Conservation (phyloP, 2,113 vertebrate genomes). For the Anarhynchus alexandrinus region DNA sequence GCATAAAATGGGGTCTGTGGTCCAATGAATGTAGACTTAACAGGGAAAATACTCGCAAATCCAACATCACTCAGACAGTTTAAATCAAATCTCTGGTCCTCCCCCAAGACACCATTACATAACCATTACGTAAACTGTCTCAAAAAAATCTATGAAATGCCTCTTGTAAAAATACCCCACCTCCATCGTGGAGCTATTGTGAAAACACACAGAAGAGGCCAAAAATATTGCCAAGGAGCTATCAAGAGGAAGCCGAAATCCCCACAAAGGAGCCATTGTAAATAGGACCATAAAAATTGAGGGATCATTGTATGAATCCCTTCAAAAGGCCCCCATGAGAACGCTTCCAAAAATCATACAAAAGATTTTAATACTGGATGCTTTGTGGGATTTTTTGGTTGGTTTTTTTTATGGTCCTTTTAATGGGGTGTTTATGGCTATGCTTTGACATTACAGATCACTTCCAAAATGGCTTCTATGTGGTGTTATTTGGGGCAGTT, state of each 20-base stretch:
- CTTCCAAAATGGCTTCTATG: slow-evolving; percentile 18
- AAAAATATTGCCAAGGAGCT: slow-evolving; percentile 31
- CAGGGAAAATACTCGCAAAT: background rate
- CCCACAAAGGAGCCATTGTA: slow-evolving; percentile 38
- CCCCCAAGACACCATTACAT: background rate
- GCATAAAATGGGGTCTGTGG: background rate
- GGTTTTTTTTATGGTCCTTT: background rate
- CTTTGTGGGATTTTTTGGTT: slow-evolving; percentile 19
- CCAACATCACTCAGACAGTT: background rate
- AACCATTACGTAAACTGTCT: slow-evolving; percentile 32
- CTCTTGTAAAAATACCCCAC: slow-evolving; percentile 27
- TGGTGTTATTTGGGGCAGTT: background rate
- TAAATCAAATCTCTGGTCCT: background rate
- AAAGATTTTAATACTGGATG: background rate
- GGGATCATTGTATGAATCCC: slow-evolving; percentile 15
- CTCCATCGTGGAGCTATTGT: slow-evolving; percentile 18
- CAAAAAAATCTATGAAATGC: slow-evolving; percentile 2
- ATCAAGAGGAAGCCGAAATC: background rate
- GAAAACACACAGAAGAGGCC: slow-evolving; percentile 27
- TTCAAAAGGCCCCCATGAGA: slow-evolving; percentile 8
- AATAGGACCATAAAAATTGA: slow-evolving; percentile 20
- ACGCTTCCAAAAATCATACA: slow-evolving; percentile 36
- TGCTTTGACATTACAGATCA: slow-evolving; percentile 2
- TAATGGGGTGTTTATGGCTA: slow-evolving; percentile 30
- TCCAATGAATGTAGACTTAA: background rate